Conservation (phyloP, 2,888 invertebrate genomes). For the Frankliniella fusca region DNA sequence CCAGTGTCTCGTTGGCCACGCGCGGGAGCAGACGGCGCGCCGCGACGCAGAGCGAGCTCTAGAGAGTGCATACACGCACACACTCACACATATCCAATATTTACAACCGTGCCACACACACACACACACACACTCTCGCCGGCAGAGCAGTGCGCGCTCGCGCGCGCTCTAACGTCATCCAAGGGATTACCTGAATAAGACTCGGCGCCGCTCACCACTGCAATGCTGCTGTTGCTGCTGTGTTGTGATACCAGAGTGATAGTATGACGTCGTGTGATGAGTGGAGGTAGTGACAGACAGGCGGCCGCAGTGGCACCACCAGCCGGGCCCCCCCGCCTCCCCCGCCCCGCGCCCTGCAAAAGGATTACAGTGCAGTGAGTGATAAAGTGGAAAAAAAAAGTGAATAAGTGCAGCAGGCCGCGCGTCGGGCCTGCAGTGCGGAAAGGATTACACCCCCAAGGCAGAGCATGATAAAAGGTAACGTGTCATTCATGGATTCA, state of each 20-base stretch:
- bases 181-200: too few relatives aligned
- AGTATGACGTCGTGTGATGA: too few relatives aligned
- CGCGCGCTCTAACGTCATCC: too few relatives aligned
- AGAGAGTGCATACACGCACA: neutral
- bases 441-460: slow-evolving; percentile 14
- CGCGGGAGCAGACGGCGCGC: neutral
- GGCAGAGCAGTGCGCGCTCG: too few relatives aligned
- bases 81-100: too few relatives aligned
- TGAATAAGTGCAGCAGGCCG: neutral
- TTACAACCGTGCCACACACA: too few relatives aligned
- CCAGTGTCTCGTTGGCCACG: slow-evolving; percentile 19
- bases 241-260: too few relatives aligned
- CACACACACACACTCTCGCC: neutral
- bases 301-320: neutral
- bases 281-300: too few relatives aligned
- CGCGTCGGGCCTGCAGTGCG: neutral
- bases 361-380: neutral
- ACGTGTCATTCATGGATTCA: neutral
- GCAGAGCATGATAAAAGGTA: slow-evolving; percentile 22
- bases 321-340: too few relatives aligned
- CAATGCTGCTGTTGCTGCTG: too few relatives aligned
- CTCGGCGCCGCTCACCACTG: too few relatives aligned
- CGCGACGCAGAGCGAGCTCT: neutral
- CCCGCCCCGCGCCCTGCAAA: neutral
- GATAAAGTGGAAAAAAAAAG: neutral